A percentile compares a stretch with the other conserved stretches of the same genome.
Conservation (phyloP, 2,113 vertebrate genomes). For the Mystacornis crossleyi region DNA sequence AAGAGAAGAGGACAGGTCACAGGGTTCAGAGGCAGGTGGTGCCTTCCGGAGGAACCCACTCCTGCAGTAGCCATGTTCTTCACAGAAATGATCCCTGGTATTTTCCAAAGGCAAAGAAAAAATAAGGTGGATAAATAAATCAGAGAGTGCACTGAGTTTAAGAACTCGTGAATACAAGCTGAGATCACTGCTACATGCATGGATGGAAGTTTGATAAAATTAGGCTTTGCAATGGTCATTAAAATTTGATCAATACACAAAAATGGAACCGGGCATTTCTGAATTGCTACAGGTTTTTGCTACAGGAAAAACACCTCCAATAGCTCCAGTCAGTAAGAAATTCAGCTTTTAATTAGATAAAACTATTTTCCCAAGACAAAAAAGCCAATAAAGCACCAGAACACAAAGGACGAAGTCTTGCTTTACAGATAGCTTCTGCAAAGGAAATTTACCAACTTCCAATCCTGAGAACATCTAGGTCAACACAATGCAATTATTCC, state of each 20-base stretch:
- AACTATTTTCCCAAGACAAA: neutral
- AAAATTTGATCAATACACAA: neutral
- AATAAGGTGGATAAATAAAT: neutral
- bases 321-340: neutral
- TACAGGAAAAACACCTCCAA: neutral
- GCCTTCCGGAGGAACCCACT: neutral
- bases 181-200: neutral
- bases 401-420: neutral
- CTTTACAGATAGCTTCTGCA: neutral
- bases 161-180: neutral
- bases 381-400: neutral
- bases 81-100: neutral
- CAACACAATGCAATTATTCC: neutral
- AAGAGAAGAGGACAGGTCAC: neutral
- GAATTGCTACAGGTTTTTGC: neutral
- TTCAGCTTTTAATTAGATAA: neutral
- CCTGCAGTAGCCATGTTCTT: rapidly evolving
- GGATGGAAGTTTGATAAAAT: neutral
- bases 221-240: rapidly evolving
- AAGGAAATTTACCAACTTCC: neutral
- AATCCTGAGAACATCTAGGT: neutral
- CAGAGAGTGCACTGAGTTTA: rapidly evolving
- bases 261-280: neutral
- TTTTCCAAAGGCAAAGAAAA: neutral
- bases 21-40: rapidly evolving